Evolutionary conservation across 2,113 vertebrate genomes (phyloP), one percentile per base, ranked within the genome.

Genomic region (Fregata magnificens): DNA sequence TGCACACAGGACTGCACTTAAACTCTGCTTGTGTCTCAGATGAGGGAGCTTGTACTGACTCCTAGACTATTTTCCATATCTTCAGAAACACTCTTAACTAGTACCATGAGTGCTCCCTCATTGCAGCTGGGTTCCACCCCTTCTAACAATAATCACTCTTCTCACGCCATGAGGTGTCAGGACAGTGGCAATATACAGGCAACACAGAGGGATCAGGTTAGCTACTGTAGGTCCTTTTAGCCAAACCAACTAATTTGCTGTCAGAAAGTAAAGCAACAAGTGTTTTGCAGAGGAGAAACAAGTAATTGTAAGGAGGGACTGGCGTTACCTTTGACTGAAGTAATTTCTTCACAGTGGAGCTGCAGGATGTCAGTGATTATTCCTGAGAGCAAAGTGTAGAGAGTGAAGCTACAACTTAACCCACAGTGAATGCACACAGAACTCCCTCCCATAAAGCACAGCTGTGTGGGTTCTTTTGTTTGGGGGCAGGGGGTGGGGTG

Each of bases 221-320:
- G 62, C 82, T 38, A 28, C 52, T 4, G 28, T 78, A 96, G 97
- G 96, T 96, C 84, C 86, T 95, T 74, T 98, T 88, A 94, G 59
- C 32, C 85, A 92, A 93, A 86, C 16, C 42, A 69, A 62, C 19
- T 10, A 42, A 36, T 81, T 26, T 85, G 36, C 59, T 82, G 34
- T 73, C 49, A 86, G 79, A 38, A 90, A 90, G 71, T 40, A 71
- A 95, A 88, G 74, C 7, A 73, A 13, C 20, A n/a, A 82, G 40
- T 20, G 9, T 14, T 47, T 67, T 67, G n/a, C 32, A 79, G 56
- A 84, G 77, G 5, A 73, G 44, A 81, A 91, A 38, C 11, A 52
- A 22, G 28, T 24, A 67, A 34, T 20, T 53, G 5, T 25, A 88
- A 72, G 36, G 71, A 59, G 16, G 20, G 7, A 15, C 16, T 49